phyloP scores from a whole-genome alignment of 2,113 vertebrate genomes.

The Silurus asotus region DNA sequence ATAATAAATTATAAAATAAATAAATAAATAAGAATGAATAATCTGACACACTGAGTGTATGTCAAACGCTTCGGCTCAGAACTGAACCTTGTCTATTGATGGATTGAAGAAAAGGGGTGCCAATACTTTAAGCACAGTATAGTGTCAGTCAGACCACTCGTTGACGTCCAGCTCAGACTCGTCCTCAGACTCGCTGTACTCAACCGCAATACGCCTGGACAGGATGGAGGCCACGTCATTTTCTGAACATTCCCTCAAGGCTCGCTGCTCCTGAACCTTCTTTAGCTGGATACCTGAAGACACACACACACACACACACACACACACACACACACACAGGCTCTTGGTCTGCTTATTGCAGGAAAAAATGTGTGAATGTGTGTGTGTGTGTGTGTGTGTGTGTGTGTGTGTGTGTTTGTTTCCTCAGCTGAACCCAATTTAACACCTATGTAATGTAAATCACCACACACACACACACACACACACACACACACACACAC shows the following conservation, averaged over 20 bases:
- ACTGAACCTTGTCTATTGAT: neutral
- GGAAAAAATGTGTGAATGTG: too few species aligned
- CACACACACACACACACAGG: neutral
- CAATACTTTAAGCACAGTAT: neutral
- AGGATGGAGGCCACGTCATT: conserved; percentile 84
- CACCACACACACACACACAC: neutral
- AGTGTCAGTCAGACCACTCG: conserved; percentile 74
- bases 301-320: neutral
- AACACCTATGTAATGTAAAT: too few species aligned
- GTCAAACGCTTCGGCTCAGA: neutral
- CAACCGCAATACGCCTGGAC: conserved; percentile 64
- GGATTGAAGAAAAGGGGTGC: neutral
- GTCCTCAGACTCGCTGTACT: conserved; percentile 83
- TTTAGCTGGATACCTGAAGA: conserved; percentile 81
- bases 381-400: conserved; percentile 11
- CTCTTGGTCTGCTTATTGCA: too few species aligned
- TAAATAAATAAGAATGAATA: neutral
- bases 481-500: neutral
- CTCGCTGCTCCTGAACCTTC: conserved; percentile 84
- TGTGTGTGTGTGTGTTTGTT: neutral
- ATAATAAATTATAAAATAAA: neutral
- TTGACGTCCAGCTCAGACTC: conserved; percentile 83
- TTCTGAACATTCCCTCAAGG: conserved; percentile 76
- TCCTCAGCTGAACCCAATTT: too few species aligned
- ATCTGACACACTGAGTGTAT: neutral